Evolutionary conservation across 2,888 invertebrate genomes (phyloP).

Genomic region (Lithosia quadra): DNA sequence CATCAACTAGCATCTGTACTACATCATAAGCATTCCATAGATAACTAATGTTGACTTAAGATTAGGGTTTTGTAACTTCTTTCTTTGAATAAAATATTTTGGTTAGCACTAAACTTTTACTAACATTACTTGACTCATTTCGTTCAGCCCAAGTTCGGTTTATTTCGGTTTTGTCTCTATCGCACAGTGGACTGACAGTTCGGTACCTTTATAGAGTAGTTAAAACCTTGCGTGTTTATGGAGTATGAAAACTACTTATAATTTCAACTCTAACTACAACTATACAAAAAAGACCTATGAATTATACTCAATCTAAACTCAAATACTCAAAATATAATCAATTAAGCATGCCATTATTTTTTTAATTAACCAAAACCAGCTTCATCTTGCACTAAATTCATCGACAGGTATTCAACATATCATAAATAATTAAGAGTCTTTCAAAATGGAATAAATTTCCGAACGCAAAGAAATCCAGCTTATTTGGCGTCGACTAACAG

Average conservation of each 20-base stretch:
- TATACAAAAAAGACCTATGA: not conserved
- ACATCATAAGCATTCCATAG: slow-evolving; percentile 70
- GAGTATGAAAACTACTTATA: too few relatives aligned
- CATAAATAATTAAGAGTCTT: slow-evolving; percentile 30
- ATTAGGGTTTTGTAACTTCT: slow-evolving; percentile 16
- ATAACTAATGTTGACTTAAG: slow-evolving; percentile 65
- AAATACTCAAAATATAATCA: not conserved
- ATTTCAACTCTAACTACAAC: too few relatives aligned
- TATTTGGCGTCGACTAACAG: slow-evolving; percentile 43
- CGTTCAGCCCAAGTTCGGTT: not conserved
- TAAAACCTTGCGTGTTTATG: not conserved
- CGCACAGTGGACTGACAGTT: not conserved
- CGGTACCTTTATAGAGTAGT: not conserved
- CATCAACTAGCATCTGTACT: slow-evolving; percentile 55
- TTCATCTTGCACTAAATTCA: slow-evolving; percentile 26
- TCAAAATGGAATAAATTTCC: slow-evolving; percentile 33
- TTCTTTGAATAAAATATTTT: not conserved
- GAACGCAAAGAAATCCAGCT: slow-evolving; percentile 32
- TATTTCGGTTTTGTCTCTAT: not conserved
- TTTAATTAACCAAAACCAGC: not conserved
- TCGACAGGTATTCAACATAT: slow-evolving; percentile 31
- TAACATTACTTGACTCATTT: too few relatives aligned
- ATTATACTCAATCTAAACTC: too few relatives aligned
- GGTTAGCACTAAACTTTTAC: not conserved
- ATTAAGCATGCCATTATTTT: not conserved